Conservation (phyloP, 2,888 invertebrate species). For the Alloscopus bannaensis region DNA sequence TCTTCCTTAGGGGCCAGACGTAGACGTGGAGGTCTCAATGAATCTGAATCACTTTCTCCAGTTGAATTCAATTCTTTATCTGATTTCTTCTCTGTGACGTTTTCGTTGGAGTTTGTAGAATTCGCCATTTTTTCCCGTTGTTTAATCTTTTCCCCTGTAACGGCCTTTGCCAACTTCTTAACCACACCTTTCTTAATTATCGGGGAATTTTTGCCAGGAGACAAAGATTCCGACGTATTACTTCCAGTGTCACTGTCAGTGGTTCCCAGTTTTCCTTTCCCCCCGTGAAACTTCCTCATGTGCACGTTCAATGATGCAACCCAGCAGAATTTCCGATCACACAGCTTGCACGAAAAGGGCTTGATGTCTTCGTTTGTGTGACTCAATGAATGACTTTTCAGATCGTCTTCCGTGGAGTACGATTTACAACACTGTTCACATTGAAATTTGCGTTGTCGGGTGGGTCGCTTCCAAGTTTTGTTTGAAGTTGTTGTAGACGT, state of each 20-base stretch:
- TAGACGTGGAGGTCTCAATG: no score
- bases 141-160: no score
- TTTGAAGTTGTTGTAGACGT: conserved; percentile 20
- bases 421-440: conserved; percentile 38
- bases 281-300: conserved; percentile 15
- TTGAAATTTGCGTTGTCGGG: conserved; percentile 27
- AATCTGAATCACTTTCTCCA: not conserved
- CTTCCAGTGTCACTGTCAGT: conserved; percentile 13
- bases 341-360: conserved; percentile 20
- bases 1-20: not conserved
- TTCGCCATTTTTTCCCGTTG: no score
- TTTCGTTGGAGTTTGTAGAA: no score
- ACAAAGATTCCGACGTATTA: not conserved
- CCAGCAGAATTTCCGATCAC: conserved; percentile 39
- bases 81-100: not conserved
- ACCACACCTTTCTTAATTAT: no score
- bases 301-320: conserved; percentile 19
- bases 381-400: conserved; percentile 39
- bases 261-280: not conserved
- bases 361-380: conserved; percentile 22
- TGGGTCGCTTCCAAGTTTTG: conserved; percentile 16
- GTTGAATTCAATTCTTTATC: not conserved
- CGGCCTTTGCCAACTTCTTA: no score
- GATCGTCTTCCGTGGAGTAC: conserved; percentile 40
- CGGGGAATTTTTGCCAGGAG: no score